Evolutionary conservation across 92 coral and sea anemone genomes (phyloP).

Genomic region (Desmophyllum pertusum): DNA sequence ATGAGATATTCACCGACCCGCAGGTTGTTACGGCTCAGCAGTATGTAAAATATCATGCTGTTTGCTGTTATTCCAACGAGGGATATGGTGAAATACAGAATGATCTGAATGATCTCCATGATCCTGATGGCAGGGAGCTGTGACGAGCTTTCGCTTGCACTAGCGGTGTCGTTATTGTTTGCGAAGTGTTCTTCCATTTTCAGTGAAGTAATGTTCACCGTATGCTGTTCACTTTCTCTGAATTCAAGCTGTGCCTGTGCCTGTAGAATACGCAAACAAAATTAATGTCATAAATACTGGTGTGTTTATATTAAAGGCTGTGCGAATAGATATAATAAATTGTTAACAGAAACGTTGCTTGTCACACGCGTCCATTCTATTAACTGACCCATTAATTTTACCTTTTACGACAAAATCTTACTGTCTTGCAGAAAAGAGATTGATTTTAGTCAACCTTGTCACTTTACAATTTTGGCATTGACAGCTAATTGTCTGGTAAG

Average conservation of each 20-base stretch:
- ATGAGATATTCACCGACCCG: conserved; percentile 86
- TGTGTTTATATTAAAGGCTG: neutral
- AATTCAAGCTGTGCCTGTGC: no score
- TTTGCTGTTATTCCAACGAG: conserved; percentile 78
- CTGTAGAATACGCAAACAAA: neutral
- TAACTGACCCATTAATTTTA: neutral
- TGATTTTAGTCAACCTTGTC: no score
- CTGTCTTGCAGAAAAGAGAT: neutral
- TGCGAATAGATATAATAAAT: neutral
- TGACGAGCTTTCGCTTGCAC: neutral
- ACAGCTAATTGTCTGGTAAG: neutral
- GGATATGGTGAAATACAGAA: conserved; percentile 59
- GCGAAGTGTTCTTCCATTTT: conserved; percentile 7
- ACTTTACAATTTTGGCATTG: no score
- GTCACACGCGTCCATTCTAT: neutral
- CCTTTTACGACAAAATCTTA: neutral
- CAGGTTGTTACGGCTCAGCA: conserved; percentile 66
- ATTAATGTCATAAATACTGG: neutral
- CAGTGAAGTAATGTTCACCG: neutral
- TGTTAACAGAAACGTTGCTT: neutral
- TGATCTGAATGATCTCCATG: conserved; percentile 58
- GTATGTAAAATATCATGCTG: conserved; percentile 60
- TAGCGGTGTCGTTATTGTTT: neutral
- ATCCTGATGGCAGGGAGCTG: neutral
- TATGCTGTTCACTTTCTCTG: neutral